Evolutionary conservation across 2,797 vertebrate species (phyloP).

Genomic region (Cossypha dichroa): DNA sequence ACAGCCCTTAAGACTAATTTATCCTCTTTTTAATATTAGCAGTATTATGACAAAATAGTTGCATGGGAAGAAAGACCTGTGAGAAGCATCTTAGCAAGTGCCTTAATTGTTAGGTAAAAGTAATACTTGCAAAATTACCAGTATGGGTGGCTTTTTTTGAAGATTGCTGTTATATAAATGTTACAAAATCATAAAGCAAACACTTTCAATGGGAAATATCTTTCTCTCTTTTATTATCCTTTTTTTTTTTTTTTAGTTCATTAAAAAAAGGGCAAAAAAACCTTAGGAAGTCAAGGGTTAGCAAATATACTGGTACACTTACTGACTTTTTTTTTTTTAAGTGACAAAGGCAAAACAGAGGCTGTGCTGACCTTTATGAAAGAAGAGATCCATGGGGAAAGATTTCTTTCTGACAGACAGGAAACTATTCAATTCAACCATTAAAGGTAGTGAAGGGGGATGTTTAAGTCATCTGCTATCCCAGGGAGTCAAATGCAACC

Average conservation of each 20-base stretch:
- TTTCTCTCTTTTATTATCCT: neutral
- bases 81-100: neutral
- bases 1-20: neutral
- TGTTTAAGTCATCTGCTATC: neutral
- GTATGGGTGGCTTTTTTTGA: neutral
- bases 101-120: neutral
- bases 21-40: neutral
- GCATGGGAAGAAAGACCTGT: neutral
- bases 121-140: neutral
- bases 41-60: neutral
- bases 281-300: neutral
- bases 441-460: neutral
- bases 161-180: neutral
- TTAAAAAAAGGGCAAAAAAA: fast-evolving
- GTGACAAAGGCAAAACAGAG: neutral
- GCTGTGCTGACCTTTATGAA: neutral
- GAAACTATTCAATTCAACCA: neutral
- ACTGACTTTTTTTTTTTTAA: neutral
- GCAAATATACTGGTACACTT: neutral
- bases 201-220: neutral
- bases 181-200: neutral
- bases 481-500: neutral
- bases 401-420: neutral
- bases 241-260: neutral
- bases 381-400: neutral